A percentile compares a stretch with the other conserved stretches of the same genome.
Conservation (phyloP, 2,888 invertebrate species). For the Heliconius ethilla region DNA sequence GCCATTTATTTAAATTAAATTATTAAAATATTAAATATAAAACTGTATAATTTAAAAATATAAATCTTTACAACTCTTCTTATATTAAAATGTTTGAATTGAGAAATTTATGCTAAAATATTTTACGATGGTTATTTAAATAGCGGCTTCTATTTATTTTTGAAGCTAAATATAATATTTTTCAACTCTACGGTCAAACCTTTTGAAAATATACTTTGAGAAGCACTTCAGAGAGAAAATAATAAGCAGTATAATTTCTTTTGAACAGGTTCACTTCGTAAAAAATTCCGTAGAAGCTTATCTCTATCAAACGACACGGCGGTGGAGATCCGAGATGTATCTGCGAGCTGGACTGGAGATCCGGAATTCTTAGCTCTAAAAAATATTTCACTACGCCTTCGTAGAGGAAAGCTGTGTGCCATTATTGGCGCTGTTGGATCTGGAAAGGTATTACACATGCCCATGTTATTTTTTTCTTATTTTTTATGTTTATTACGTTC, state of each 20-base stretch:
- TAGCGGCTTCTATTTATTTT: not conserved
- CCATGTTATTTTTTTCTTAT: too few species aligned
- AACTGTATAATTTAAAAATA: not conserved
- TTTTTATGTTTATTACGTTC: too few species aligned
- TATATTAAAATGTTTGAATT: not conserved
- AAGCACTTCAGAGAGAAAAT: not conserved
- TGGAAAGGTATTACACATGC: slow-evolving; percentile 81
- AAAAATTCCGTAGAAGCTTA: slow-evolving; percentile 56
- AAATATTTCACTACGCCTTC: slow-evolving; percentile 77
- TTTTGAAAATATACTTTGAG: not conserved
- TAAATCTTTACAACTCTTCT: not conserved
- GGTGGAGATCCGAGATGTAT: slow-evolving; percentile 65
- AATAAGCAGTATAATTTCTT: not conserved
- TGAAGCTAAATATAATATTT: not conserved
- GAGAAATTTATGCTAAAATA: not conserved
- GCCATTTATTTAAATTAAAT: not conserved
- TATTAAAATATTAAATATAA: not conserved
- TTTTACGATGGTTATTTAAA: not conserved
- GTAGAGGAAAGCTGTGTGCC: slow-evolving; percentile 83
- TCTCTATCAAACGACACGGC: slow-evolving; percentile 64
- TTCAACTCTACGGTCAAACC: not conserved
- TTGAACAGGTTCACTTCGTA: slow-evolving; percentile 44
- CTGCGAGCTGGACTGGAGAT: slow-evolving; percentile 79
- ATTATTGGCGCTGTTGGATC: slow-evolving; percentile 89
- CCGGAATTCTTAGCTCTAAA: slow-evolving; percentile 80